Percentiles rank a stretch among this genome's conserved stretches.
These are phyloP conservation scores for Steatocranus sp. DNA, from an alignment of 2,797 vertebrate genomes.

Conservation along the genomic window DNA sequence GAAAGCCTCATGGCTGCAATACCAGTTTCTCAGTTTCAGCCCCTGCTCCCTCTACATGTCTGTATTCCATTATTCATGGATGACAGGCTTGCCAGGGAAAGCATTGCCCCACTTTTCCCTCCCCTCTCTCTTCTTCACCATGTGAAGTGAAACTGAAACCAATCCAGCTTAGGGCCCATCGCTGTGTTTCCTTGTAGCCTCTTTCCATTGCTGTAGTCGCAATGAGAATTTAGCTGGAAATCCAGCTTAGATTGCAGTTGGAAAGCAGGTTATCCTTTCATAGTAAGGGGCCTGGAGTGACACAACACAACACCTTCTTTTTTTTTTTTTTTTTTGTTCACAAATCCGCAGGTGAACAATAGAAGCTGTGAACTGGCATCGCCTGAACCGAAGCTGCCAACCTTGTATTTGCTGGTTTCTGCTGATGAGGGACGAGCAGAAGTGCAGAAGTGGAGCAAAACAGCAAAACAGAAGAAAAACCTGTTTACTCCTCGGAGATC, in stretches of 20 bases:
- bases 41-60: background rate
- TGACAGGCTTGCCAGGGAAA: conserved; percentile 31
- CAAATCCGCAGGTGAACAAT: conserved; percentile 48
- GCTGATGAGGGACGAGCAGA: conserved; percentile 19
- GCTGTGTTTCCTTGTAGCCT: background rate
- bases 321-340: conserved; percentile 5
- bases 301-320: conserved; percentile 21
- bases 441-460: conserved; percentile 37
- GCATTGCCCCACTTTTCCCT: conserved; percentile 32
- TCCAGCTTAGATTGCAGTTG: conserved; percentile 14
- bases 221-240: conserved; percentile 30
- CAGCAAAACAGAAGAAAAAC: conserved; percentile 25
- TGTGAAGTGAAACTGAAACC: conserved; percentile 27
- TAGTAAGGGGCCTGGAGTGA: conserved; percentile 15
- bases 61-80: conserved; percentile 49
- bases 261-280: conserved; percentile 40
- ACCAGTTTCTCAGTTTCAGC: conserved; percentile 6
- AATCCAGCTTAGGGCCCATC: conserved; percentile 19
- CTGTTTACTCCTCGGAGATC: background rate
- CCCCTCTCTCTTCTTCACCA: background rate
- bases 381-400: conserved; percentile 8
- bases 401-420: conserved; percentile 14
- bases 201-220: background rate
- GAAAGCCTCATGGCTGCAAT: conserved; percentile 1
- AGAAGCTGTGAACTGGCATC: conserved; percentile 1